A percentile compares a stretch with the other conserved stretches of the same genome.
phyloP scores from a whole-genome alignment of 2,113 vertebrate species.

The Bagarius yarrelli region DNA sequence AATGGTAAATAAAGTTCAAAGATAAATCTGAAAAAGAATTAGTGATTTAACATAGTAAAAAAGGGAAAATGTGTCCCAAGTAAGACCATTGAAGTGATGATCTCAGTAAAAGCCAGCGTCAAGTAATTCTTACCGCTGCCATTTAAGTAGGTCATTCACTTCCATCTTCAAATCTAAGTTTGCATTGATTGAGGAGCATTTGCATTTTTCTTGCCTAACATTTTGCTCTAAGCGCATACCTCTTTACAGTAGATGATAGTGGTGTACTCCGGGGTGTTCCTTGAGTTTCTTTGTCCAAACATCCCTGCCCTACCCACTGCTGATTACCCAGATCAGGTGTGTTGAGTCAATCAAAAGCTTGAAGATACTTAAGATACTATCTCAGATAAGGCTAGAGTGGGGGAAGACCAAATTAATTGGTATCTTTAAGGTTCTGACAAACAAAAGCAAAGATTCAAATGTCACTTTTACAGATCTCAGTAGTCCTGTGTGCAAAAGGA shows the following conservation, averaged over 20 bases:
- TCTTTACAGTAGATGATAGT: neutral
- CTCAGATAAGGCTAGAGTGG: too few species aligned
- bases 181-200: too few species aligned
- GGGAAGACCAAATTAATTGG: too few species aligned
- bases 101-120: conserved; percentile 19
- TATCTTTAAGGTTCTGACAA: too few species aligned
- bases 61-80: conserved; percentile 2
- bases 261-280: neutral
- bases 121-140: conserved; percentile 35
- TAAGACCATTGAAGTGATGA: conserved; percentile 18
- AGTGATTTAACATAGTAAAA: conserved; percentile 5
- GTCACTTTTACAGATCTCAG: too few species aligned
- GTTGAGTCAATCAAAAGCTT: too few species aligned
- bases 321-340: too few species aligned
- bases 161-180: conserved; percentile 19
- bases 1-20: conserved; percentile 22
- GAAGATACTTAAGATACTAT: too few species aligned
- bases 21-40: neutral
- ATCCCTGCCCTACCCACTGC: too few species aligned
- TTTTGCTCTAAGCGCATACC: neutral
- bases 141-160: conserved; percentile 8
- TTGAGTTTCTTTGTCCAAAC: too few species aligned
- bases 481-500: neutral
- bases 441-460: neutral
- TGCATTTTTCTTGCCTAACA: neutral